Conservation (phyloP, 2,797 vertebrate genomes). For the Euthynnus affinis region DNA sequence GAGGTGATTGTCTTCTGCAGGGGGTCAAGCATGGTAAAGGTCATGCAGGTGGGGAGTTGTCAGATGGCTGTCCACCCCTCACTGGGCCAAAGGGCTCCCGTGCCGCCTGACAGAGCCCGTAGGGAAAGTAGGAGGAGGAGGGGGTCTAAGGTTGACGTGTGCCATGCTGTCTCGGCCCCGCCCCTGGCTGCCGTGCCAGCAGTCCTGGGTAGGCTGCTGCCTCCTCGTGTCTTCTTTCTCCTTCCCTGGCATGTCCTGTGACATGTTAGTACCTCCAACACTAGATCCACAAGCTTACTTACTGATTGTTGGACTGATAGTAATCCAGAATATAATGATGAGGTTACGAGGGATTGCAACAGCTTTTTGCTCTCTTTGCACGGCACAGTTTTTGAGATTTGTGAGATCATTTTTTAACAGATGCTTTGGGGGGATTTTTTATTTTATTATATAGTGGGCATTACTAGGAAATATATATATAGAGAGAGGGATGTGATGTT, state of each 20-base stretch:
- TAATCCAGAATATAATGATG: conserved; percentile 10
- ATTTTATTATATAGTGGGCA: not conserved
- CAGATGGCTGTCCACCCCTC: conserved; percentile 79
- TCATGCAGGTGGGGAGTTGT: conserved; percentile 87
- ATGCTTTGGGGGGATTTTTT: no score
- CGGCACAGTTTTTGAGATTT: not conserved
- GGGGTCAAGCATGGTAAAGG: conserved; percentile 87
- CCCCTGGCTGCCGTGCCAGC: conserved; percentile 70
- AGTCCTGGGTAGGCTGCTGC: conserved; percentile 68
- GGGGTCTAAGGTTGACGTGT: conserved; percentile 76
- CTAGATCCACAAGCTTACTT: conserved; percentile 41
- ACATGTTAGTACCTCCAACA: conserved; percentile 56
- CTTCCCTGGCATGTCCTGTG: conserved; percentile 63
- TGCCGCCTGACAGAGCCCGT: conserved; percentile 75
- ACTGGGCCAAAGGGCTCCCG: conserved; percentile 73
- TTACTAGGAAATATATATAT: no score
- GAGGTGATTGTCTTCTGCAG: conserved; percentile 83
- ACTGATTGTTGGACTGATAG: conserved; percentile 29
- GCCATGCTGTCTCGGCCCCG: conserved; percentile 81
- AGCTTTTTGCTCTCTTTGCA: conserved; percentile 8
- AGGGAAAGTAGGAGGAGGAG: conserved; percentile 57
- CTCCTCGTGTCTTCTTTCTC: conserved; percentile 64
- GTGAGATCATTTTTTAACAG: no score
- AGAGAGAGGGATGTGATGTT: no score
- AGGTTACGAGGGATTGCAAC: conserved; percentile 6